Base-by-base conservation (phyloP, 2,888 invertebrate species). In the Dioctria rufipes region DNA sequence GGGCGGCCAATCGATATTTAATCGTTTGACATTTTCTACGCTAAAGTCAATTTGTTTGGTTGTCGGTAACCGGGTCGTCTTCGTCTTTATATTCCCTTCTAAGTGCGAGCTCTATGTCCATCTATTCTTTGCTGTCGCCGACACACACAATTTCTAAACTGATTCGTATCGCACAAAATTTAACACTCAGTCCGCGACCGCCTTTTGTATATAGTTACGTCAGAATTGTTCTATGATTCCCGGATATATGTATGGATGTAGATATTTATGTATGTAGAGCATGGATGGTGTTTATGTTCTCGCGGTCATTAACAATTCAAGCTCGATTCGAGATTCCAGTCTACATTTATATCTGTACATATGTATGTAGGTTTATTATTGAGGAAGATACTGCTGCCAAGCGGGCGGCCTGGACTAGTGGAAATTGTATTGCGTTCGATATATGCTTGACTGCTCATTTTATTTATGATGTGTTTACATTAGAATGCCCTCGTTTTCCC, bases 391-490 rank as follows among this genome's bases (percentile, higher is more conserved):
- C 5, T n/a, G 11, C 73, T 9, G 13, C 25, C 25, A 25, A 25
- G 25, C 25, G 25, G 25, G 25, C 25, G 25, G 25, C 25, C 25
- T 40, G 25, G 9, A 58, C 61, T 25, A 25, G 39, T 4, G 39
- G 25, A 61, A 6, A 61, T 25, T 61, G 25, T 61, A 54, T 73
- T 73, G 73, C 58, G 73, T 58, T 58, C 43, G 42, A 42, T 67
- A 40, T 60, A 39, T 40, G 69, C 69, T 49, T 49, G 42, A 49
- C 58, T 73, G 5, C 60, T 49, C 73, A 42, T 39, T 54, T 73
- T 73, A 58, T 73, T 73, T 73, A 73, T 58, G 73, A 73, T 58
- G 42, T 73, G 73, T 73, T 73, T 73, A 73, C 73, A 73, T 60
- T 58, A 37, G 73, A 73, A 58, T 40, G 73, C 58, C 73, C 73